phyloP scores from a whole-genome alignment of 2,888 invertebrate genomes.

The Furcula furcula region DNA sequence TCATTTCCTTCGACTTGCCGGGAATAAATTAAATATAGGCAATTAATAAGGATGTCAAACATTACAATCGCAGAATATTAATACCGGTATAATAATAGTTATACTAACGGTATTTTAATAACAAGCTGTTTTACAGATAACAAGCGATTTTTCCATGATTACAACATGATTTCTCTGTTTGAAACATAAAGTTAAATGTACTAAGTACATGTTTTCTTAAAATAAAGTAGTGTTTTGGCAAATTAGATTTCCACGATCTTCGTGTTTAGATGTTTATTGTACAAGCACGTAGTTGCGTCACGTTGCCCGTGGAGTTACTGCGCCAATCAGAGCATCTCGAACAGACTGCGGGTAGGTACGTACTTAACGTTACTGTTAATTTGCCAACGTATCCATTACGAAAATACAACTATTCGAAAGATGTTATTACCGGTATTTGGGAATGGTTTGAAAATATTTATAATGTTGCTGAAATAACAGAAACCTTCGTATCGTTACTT shows the following conservation, averaged over 20 bases:
- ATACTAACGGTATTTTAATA: no score
- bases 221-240: not conserved
- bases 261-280: constrained; percentile 27
- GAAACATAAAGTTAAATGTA: no score
- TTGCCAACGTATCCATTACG: constrained; percentile 24
- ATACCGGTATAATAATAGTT: no score
- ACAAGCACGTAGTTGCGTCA: constrained; percentile 45
- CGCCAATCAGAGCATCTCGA: constrained; percentile 68
- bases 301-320: constrained; percentile 35
- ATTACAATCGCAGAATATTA: no score
- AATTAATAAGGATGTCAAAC: no score
- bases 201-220: not conserved
- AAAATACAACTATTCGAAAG: constrained; percentile 11
- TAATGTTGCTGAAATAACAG: no score
- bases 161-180: no score
- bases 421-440: constrained; percentile 1
- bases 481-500: no score
- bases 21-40: no score
- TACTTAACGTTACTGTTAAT: constrained; percentile 30
- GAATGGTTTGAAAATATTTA: no score
- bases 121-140: no score
- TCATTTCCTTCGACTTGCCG: not conserved
- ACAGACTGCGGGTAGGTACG: constrained; percentile 28
- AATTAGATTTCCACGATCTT: constrained; percentile 14
- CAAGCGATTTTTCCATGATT: no score